phyloP scores from a whole-genome alignment of 2,113 vertebrate species.

The Ictalurus furcatus region DNA sequence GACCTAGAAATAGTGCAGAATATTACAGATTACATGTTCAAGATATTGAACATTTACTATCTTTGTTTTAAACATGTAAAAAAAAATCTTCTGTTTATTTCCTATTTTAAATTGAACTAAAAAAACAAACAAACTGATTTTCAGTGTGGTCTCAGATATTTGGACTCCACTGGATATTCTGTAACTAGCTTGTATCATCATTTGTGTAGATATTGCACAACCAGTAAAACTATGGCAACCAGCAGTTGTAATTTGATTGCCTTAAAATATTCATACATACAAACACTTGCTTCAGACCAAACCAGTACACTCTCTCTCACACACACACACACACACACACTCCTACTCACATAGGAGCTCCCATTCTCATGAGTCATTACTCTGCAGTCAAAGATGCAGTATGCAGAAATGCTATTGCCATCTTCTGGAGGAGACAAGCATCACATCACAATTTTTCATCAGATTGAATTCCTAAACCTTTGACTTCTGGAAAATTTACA shows the following conservation, averaged over 20 bases:
- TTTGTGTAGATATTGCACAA: background rate
- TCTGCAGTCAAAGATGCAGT: background rate
- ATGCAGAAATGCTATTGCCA: conserved; percentile 38
- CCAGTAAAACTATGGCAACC: background rate
- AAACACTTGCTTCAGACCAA: conserved; percentile 50
- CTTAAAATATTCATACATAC: background rate
- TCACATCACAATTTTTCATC: background rate
- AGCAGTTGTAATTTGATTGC: background rate
- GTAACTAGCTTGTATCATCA: background rate
- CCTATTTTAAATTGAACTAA: background rate
- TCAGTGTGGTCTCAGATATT: background rate
- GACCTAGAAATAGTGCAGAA: background rate
- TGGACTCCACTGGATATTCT: background rate
- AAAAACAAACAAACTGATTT: background rate
- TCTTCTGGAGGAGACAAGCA: conserved; percentile 8
- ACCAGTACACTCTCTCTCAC: conserved; percentile 36
- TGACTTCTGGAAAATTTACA: background rate
- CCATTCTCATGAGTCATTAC: conserved; percentile 17
- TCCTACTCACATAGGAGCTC: background rate
- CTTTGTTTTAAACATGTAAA: background rate
- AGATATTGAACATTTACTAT: background rate
- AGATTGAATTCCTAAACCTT: background rate
- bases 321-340: conserved; percentile 11
- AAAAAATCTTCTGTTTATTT: background rate
- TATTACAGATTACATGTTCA: too few species aligned